Percentiles rank a stretch among this genome's conserved stretches.
Conservation (phyloP, 1,140 invertebrate species). For the Ericerus pela region DNA sequence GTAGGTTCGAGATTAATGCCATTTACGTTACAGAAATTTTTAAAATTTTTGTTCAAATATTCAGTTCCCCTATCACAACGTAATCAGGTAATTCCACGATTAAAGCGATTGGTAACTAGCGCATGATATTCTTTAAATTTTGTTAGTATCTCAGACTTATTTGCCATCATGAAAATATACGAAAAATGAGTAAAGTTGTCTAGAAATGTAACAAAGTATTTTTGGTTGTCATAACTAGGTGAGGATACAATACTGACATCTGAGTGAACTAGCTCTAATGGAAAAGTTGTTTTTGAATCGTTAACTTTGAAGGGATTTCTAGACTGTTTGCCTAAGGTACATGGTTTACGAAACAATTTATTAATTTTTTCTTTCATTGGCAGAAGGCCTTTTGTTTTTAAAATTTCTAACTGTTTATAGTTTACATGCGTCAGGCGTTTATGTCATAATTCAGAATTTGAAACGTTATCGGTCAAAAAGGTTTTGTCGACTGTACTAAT, state of each 20-base stretch:
- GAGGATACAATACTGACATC: conserved; percentile 29
- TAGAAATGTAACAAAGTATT: conserved; percentile 24
- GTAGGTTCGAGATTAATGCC: conserved; percentile 19
- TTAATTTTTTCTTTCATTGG: no score
- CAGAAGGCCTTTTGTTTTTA: no score
- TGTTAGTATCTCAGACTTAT: conserved; percentile 25
- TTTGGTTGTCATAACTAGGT: conserved; percentile 23
- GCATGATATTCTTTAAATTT: conserved; percentile 22
- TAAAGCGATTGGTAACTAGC: background rate
- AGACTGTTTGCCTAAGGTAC: background rate
- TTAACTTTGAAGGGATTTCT: background rate
- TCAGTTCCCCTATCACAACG: conserved; percentile 21
- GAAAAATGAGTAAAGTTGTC: conserved; percentile 23
- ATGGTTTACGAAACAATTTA: no score
- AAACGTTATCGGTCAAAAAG: no score
- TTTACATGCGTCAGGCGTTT: no score
- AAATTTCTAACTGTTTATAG: no score
- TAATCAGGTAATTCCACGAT: conserved; percentile 8
- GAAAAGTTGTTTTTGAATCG: background rate
- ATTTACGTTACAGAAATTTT: conserved; percentile 20
- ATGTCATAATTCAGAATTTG: no score
- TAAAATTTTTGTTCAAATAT: conserved; percentile 22
- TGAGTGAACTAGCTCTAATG: conserved; percentile 26
- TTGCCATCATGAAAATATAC: conserved; percentile 28
- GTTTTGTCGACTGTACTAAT: no score